Conservation (phyloP, 2,888 invertebrate genomes). For the Andrena chrysosceles region DNA sequence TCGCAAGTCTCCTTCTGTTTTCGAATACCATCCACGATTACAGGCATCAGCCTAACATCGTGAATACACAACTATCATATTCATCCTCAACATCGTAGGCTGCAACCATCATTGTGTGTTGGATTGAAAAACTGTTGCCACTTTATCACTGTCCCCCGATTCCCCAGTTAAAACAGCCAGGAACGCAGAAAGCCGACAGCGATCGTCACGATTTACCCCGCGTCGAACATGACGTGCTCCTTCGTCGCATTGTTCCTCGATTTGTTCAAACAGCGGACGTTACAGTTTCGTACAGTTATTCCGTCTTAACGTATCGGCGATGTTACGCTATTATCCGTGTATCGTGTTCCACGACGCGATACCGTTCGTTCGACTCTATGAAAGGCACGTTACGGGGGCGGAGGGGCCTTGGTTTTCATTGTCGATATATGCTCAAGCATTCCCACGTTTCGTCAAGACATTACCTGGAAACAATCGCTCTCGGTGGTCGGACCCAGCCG, state of each 20-base stretch:
- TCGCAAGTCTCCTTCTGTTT: constrained; percentile 43
- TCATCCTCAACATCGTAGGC: too few species aligned
- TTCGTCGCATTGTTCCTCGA: constrained; percentile 22
- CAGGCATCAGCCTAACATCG: constrained; percentile 4
- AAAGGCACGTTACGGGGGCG: constrained; percentile 49
- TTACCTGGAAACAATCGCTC: constrained; percentile 72
- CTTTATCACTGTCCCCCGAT: background rate
- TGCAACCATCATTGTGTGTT: too few species aligned
- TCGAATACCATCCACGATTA: constrained; percentile 20
- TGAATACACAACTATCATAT: background rate
- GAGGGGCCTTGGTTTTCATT: constrained; percentile 65
- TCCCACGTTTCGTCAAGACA: constrained; percentile 78
- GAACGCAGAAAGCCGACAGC: constrained; percentile 21
- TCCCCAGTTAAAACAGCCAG: background rate
- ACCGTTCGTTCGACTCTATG: constrained; percentile 76
- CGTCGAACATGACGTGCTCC: constrained; percentile 12
- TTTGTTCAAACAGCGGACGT: constrained; percentile 56
- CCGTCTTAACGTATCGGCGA: constrained; percentile 17
- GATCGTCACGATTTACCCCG: constrained; percentile 15
- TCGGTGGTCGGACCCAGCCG: constrained; percentile 52
- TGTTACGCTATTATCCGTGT: constrained; percentile 73
- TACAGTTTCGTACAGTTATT: constrained; percentile 50
- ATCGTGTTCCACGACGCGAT: constrained; percentile 75
- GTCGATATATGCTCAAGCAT: constrained; percentile 70
- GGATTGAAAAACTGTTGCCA: background rate